Evolutionary conservation across 2,888 invertebrate genomes (phyloP).

Genomic region (Heliconius cydno): DNA sequence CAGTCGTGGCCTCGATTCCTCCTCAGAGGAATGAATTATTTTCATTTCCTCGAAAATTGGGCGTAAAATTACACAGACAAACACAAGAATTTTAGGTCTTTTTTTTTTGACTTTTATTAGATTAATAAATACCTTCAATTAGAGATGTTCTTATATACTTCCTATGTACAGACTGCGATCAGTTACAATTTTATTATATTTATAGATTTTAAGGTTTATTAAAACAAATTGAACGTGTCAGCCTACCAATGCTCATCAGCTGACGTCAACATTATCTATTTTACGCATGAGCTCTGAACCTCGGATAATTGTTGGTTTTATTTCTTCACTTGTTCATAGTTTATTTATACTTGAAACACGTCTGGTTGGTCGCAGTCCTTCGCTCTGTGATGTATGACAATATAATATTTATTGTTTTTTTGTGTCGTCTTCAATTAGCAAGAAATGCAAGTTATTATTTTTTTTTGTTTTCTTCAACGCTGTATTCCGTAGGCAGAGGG

Average conservation of each 20-base stretch:
- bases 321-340: conserved; percentile 14
- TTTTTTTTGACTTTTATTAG: too few relatives aligned
- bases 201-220: not conserved
- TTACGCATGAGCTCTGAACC: conserved; percentile 13
- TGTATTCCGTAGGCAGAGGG: not conserved
- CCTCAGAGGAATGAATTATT: too few relatives aligned
- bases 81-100: too few relatives aligned
- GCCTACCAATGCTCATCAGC: conserved; percentile 13
- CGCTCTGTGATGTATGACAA: conserved; percentile 13
- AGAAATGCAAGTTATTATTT: not conserved
- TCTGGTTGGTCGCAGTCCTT: conserved; percentile 3
- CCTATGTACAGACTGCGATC: not conserved
- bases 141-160: too few relatives aligned
- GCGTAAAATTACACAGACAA: too few relatives aligned
- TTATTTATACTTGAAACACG: conserved; percentile 22
- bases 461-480: not conserved
- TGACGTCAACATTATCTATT: conserved; percentile 22
- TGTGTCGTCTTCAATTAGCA: not conserved
- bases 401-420: not conserved
- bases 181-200: not conserved
- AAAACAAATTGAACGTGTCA: not conserved
- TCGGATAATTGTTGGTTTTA: conserved; percentile 3
- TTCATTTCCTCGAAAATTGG: too few relatives aligned
- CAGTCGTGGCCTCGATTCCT: too few relatives aligned
- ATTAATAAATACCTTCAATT: too few relatives aligned